A percentile compares a stretch with the other conserved stretches of the same genome.
These are phyloP conservation scores for Exocentrus adspersus DNA, from an alignment of 2,888 invertebrate genomes.

Conservation along the genomic window DNA sequence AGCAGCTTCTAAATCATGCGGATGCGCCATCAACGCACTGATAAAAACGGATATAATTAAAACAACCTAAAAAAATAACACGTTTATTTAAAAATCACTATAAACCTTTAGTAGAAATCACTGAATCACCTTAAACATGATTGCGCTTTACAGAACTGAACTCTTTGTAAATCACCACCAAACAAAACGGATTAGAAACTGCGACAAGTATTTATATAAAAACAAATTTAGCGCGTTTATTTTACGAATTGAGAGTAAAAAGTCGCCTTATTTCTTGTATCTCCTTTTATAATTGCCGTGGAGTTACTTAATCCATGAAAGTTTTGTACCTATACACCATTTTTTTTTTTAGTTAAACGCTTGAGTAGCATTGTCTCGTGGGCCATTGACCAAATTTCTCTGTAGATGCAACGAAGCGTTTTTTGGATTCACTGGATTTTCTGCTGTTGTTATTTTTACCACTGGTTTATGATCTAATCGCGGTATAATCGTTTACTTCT, in stretches of 20 bases:
- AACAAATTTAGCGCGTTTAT: neutral
- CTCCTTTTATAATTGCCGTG: conserved; percentile 4
- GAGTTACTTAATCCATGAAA: conserved; percentile 15
- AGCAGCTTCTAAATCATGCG: conserved; percentile 43
- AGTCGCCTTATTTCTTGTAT: conserved; percentile 3
- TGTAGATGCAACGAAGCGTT: too few relatives aligned
- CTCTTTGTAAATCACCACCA: neutral
- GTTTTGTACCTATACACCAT: too few relatives aligned
- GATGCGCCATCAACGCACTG: neutral
- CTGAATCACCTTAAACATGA: conserved; percentile 15
- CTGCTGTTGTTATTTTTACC: too few relatives aligned
- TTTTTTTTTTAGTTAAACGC: conserved; percentile 13
- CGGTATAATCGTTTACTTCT: too few relatives aligned
- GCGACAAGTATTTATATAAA: conserved; percentile 8
- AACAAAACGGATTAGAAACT: conserved; percentile 9
- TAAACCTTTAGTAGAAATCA: neutral
- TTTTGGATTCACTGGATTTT: too few relatives aligned
- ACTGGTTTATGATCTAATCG: too few relatives aligned
- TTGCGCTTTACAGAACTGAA: neutral
- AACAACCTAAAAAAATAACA: conserved; percentile 18
- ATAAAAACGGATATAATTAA: neutral
- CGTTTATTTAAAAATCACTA: neutral
- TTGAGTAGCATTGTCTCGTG: conserved; percentile 1
- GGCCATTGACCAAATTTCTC: too few relatives aligned
- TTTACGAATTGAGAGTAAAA: conserved; percentile 8